These are phyloP conservation scores for Pelobates cultripes DNA, from an alignment of 2,797 vertebrate genomes.

Conservation along the genomic window DNA sequence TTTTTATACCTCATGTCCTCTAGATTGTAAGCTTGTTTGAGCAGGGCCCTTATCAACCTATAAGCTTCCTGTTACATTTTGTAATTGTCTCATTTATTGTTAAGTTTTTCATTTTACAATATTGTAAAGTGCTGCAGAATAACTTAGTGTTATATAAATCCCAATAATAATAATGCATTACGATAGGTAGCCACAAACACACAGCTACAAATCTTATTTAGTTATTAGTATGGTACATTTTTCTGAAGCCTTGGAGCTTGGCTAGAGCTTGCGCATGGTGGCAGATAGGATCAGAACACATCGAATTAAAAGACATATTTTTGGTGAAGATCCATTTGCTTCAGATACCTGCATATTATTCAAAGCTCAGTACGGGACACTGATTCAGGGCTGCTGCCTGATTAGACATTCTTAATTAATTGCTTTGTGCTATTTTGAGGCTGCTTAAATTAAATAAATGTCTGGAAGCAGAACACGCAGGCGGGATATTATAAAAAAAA, in stretches of 20 bases:
- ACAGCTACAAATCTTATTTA: too few species aligned
- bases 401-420: constrained; percentile 53
- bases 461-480: constrained; percentile 24
- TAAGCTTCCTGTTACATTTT: too few species aligned
- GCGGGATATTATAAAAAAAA: not conserved
- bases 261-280: not conserved
- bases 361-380: constrained; percentile 12
- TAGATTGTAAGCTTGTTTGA: too few species aligned
- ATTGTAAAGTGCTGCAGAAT: too few species aligned
- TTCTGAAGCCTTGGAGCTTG: not conserved
- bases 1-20: too few species aligned
- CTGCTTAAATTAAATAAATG: constrained; percentile 51
- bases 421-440: constrained; percentile 49
- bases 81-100: too few species aligned
- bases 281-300: not conserved
- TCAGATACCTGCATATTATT: constrained; percentile 31
- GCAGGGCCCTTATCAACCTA: too few species aligned
- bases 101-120: too few species aligned
- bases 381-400: constrained; percentile 45
- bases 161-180: too few species aligned
- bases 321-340: constrained; percentile 1
- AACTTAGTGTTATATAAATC: too few species aligned
- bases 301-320: not conserved
- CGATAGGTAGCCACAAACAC: too few species aligned
- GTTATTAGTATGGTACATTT: not conserved